These are phyloP conservation scores for Rhopalosiphum nymphaeae DNA, from an alignment of 2,888 invertebrate species.

Conservation along the genomic window DNA sequence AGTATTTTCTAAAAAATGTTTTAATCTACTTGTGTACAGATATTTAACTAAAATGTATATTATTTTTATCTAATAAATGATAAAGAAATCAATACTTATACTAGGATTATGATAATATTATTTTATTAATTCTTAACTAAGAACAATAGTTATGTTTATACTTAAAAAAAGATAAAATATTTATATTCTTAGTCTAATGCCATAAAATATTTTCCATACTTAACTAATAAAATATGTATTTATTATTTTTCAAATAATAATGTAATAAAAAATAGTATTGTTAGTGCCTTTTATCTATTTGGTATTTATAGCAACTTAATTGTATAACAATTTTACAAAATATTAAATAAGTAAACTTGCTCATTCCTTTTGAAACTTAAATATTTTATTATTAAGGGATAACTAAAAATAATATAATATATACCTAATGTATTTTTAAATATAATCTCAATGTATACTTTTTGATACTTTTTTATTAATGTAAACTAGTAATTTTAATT, in stretches of 20 bases:
- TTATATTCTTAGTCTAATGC: neutral
- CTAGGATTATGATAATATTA: neutral
- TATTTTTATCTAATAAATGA: conserved; percentile 15
- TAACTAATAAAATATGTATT: neutral
- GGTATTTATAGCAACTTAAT: neutral
- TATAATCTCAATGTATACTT: neutral
- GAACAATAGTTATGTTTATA: conserved; percentile 29
- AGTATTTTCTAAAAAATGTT: neutral
- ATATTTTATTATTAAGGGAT: neutral
- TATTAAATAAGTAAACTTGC: neutral
- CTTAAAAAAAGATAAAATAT: neutral
- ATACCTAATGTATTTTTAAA: neutral
- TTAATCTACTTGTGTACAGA: neutral
- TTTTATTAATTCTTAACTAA: neutral
- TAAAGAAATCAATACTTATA: neutral
- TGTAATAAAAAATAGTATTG: neutral
- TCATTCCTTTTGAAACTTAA: neutral
- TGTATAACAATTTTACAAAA: neutral
- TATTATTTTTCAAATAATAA: neutral
- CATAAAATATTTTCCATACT: neutral
- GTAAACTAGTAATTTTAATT: neutral
- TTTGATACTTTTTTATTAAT: neutral
- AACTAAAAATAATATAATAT: neutral
- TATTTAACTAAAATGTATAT: neutral
- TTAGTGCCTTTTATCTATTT: neutral